Evolutionary conservation across 2,797 vertebrate species (phyloP), one percentile per base, ranked within the genome.

Genomic region (Megaceryle alcyon): DNA sequence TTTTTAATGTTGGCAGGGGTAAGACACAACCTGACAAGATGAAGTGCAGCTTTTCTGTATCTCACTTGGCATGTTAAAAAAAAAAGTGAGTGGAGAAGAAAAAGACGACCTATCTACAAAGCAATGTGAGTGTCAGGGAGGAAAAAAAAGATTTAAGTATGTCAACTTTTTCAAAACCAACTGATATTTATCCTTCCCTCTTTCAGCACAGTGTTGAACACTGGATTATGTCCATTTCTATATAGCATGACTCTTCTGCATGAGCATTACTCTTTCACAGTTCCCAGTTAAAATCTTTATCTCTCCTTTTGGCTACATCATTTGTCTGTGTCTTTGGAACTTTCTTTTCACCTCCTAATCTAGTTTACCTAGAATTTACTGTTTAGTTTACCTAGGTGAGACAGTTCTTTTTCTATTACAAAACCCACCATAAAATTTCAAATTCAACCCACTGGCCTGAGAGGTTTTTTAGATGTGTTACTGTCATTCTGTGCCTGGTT

Each of bases 1-100:
- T 94, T 90, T 60, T 72, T 57, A 92, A 73, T 53, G 35, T 91
- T 94, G 88, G 56, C 83, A 75, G 91, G 64, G 39, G 7, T 78
- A 60, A 71, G 90, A 63, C 23, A 83, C 63, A 90, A 13, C 59
- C 73, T 90, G 60, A 80, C 83, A 95, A 72, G 28, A 78, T 26
- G 44, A 57, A 88, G 33, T 35, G 3, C 4, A 48, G 25, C 33
- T 77, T 88, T 92, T 95, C 14, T 63, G 19, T 72, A 21, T 69
- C 12, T 85, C 37, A 53, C 57, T 77, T 77, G 48, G 33, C 49
- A 53, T 94, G 56, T 29, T 29, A 87, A 88, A 54, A 65, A 65
- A 15, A 17, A n/a, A 21, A 46, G 5, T 9, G 14, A 31, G 14
- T 44, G 35, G 31, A 28, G 19, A 35, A 59, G 25, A 7, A 68